A percentile compares a stretch with the other conserved stretches of the same genome.
Conservation (phyloP, 2,888 invertebrate species). For the Cerceris rybyensis region DNA sequence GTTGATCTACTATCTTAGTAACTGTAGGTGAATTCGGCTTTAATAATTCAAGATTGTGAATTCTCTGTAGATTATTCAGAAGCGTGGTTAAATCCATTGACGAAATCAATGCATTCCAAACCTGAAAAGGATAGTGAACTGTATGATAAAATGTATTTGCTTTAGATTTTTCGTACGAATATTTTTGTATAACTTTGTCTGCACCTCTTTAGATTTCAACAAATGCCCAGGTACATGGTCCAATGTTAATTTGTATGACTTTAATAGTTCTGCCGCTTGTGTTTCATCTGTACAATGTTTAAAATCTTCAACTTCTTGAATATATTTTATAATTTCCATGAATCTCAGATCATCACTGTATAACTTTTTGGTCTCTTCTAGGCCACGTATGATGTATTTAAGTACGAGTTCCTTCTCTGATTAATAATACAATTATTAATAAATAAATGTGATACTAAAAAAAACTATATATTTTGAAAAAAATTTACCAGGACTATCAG, state of each 20-base stretch:
- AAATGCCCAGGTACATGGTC: constrained; percentile 88
- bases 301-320: constrained; percentile 74
- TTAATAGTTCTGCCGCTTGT: constrained; percentile 83
- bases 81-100: constrained; percentile 83
- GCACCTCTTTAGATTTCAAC: constrained; percentile 85
- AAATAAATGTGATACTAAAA: background rate
- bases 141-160: background rate
- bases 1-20: constrained; percentile 83
- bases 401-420: constrained; percentile 71
- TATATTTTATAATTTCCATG: constrained; percentile 74
- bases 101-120: constrained; percentile 86
- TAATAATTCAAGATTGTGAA: constrained; percentile 86
- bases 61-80: constrained; percentile 84
- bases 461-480: background rate
- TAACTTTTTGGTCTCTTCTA: constrained; percentile 82
- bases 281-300: constrained; percentile 81
- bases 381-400: constrained; percentile 84
- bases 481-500: constrained; percentile 60
- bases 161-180: background rate
- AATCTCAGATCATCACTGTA: constrained; percentile 81
- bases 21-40: constrained; percentile 83
- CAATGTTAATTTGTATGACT: constrained; percentile 84
- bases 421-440: constrained; percentile 28
- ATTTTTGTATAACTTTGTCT: background rate
- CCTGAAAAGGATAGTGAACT: constrained; percentile 79